phyloP scores from a whole-genome alignment of 2,888 invertebrate genomes.

The Adineta ricciae region DNA sequence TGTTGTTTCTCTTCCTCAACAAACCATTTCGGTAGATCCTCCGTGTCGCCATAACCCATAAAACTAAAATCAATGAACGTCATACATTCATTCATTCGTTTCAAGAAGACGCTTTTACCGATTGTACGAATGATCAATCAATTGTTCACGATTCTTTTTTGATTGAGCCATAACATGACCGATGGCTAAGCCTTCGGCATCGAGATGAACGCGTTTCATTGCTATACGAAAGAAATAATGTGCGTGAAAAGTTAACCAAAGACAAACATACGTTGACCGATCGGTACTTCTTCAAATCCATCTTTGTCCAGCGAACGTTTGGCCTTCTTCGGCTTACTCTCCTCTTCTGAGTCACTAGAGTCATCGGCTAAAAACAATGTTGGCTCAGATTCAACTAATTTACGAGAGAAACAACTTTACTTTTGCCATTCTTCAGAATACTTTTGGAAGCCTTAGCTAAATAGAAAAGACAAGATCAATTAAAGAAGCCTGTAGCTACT shows the following conservation, averaged over 20 bases:
- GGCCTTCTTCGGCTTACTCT: constrained; percentile 34
- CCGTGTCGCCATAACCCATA: constrained; percentile 69
- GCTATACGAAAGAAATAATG: not conserved
- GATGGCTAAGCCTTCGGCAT: constrained; percentile 76
- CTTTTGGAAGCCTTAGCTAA: not conserved
- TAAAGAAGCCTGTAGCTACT: too few species aligned
- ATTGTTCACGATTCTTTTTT: constrained; percentile 75
- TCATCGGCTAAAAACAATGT: constrained; percentile 6
- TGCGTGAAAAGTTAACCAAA: constrained; percentile 24
- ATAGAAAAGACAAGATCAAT: not conserved
- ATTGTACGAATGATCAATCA: constrained; percentile 82
- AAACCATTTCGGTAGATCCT: constrained; percentile 86
- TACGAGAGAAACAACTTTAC: not conserved
- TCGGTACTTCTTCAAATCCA: constrained; percentile 63
- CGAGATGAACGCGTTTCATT: constrained; percentile 49
- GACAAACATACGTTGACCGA: constrained; percentile 51
- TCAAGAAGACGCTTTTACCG: constrained; percentile 50
- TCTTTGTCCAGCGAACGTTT: constrained; percentile 38
- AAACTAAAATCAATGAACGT: constrained; percentile 53
- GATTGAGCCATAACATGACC: constrained; percentile 82
- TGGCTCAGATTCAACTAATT: not conserved
- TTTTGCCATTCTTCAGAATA: not conserved
- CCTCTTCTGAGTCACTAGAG: constrained; percentile 53
- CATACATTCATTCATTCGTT: not conserved
- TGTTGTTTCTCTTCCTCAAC: constrained; percentile 80